Evolutionary conservation across 2,797 vertebrate species (phyloP), one percentile per base, ranked within the genome.

Genomic region (Lagocephalus sceleratus): DNA sequence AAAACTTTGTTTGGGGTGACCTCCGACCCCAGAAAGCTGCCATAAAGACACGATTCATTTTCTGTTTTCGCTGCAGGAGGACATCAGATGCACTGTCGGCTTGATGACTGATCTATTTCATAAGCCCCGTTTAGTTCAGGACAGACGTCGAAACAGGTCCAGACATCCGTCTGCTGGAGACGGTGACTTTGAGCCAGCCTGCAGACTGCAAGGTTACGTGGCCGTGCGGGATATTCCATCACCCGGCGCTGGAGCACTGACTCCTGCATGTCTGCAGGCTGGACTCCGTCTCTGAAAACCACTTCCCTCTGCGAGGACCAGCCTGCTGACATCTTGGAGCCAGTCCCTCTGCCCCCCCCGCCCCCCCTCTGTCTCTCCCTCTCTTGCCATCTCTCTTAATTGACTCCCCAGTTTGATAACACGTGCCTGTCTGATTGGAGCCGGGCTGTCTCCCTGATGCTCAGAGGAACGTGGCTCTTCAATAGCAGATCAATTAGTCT

Each of bases 391-490:
- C 84, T 73, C 77, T 82, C 77, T 86, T 90, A 89, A 91, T 90
- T 90, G 88, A 92, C 89, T 89, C 78, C 87, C 81, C 84, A 81
- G 85, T 90, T 89, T 91, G 89, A 92, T 91, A 91, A 89, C 85
- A 85, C 84, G 75, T 83, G 83, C 73, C 89, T 85, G 87, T 87
- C 87, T 87, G 88, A 89, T 89, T 81, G 87, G 88, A 90, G 89
- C 86, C 89, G 60, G 88, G 77, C 86, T 89, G 89, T 90, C 88
- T 90, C 84, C 52, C 74, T 86, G 88, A 89, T 88, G 85, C 88
- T 86, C 83, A 87, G 83, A 88, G 88, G 86, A 89, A 87, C 68
- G 84, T 70, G 79, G 71, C 81, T 89, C 87, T 86, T 91, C 89
- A 83, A 88, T 90, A 88, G 84, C 80, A 76, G 88, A 91, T 91